These are phyloP conservation scores for Paralvinella palmiformis DNA, from an alignment of 1,140 invertebrate genomes.

Conservation along the genomic window DNA sequence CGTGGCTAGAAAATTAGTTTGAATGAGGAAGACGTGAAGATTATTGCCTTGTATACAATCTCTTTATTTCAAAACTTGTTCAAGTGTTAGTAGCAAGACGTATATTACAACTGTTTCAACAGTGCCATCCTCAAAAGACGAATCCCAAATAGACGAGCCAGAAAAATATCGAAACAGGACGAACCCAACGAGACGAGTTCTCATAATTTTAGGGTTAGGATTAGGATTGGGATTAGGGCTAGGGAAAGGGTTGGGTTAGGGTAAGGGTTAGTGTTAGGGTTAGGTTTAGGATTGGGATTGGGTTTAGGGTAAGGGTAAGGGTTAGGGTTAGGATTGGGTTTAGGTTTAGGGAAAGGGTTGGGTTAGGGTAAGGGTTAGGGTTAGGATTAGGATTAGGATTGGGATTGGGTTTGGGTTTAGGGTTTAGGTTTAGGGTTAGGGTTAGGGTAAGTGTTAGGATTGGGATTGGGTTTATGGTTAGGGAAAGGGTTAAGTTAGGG, in stretches of 20 bases:
- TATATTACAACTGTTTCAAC: no score
- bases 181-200: no score
- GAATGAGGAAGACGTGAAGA: no score
- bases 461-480: conserved; percentile 23
- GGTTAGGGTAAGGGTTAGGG: conserved; percentile 22
- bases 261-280: conserved; percentile 26
- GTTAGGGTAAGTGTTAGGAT: conserved; percentile 24
- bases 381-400: conserved; percentile 25
- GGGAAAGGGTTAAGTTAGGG: conserved; percentile 24
- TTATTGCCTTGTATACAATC: no score
- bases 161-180: no score
- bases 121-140: no score
- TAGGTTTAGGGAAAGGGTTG: conserved; percentile 23
- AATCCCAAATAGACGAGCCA: no score
- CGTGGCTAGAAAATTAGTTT: no score
- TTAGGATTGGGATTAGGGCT: conserved; percentile 23
- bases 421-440: conserved; percentile 19
- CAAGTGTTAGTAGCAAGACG: no score
- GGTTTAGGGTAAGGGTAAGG: conserved; percentile 16
- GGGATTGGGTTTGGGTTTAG: conserved; percentile 16
- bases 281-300: conserved; percentile 22
- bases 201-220: conserved; percentile 28
- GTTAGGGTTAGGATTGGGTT: conserved; percentile 24
- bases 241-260: conserved; percentile 20
- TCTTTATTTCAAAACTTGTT: no score